Base-by-base conservation (phyloP, 23 tunicate genomes). In the Botrylloides violaceus region DNA sequence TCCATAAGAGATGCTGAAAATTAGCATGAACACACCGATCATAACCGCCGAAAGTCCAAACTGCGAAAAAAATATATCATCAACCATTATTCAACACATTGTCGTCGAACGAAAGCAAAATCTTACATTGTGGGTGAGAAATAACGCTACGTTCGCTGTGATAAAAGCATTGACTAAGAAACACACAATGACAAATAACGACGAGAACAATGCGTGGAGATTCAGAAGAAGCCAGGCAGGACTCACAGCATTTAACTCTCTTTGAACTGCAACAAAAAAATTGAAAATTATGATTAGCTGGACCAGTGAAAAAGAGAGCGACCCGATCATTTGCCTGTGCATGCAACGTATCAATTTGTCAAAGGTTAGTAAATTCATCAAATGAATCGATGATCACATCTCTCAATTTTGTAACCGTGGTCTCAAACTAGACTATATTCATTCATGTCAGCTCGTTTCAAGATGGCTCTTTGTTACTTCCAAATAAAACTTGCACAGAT, bases 1-100 rank as follows among this genome's bases (percentile, higher is more conserved):
- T 27, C 83, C 87, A 37, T 88, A 88, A 58, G 62, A 81, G 4
- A 88, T 61, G 35, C 83, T 81, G 77, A 81, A 63, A 32, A 77
- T 83, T 57, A 88, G 59, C 30, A 77, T 76, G 1, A 65, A 62
- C 0, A 82, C 75, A n/a, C 96, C 87, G 49, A 81, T 66, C 80
- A 77, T 81, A 3, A 78, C 34, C 20, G 95, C 78, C 23, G 62
- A 36, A 58, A 88, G 62, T n/a, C 73, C n/a, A 71, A 88, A 81
- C 96, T 88, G 68, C 32, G 64, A 36, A 12, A 29, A 1, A 32
- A 73, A 65, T 15, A 1, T 0, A 49, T 49, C n/a, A n/a, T n/a
- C n/a, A n/a, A n/a, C n/a, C n/a, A n/a, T n/a, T n/a, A n/a, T n/a
- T n/a, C n/a, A n/a, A n/a, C n/a, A n/a, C n/a, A n/a, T n/a, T n/a